Evolutionary conservation across 2,888 invertebrate genomes (phyloP), one percentile per base, ranked within the genome.

Genomic region (Entomobrya multifasciata): DNA sequence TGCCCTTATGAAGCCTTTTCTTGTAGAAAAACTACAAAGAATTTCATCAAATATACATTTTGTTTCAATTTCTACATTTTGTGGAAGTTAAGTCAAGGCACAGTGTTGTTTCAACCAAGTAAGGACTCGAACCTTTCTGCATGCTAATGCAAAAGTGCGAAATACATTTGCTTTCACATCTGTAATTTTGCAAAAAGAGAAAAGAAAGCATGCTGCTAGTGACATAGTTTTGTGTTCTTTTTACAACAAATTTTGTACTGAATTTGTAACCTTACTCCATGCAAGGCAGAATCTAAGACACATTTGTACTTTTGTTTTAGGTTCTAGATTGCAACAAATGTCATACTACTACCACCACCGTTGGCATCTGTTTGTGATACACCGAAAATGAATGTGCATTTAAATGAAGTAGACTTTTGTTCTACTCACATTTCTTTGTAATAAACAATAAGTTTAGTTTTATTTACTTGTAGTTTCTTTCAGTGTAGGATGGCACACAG

Each of bases 351-450:
- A 41, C n/a, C n/a, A n/a, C n/a, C n/a, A 8, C 36, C 36, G 5
- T 41, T 65, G 65, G 41, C 17, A 36, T 55, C 17, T 41, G 36
- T 8, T 17, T 41, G 30, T 47, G 47, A 70, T 15, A 47, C 67
- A 70, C 6, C 67, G 5, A 25, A 22, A 70, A 15, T 67, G 60
- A 44, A 70, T 47, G 67, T 70, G 67, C 47, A 70, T 70, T 25
- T 70, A 70, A 70, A 70, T 44, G 67, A 70, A 8, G 36, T 36
- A 36, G 8, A 36, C 5, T 36, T 36, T 36, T 36, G 36, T 4
- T 36, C 8, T 8, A 8, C 36, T 36, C 36, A 36, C 36, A 36
- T n/a, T n/a, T n/a, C 36, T 6, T 6, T 36, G 36, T 36, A 36
- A 36, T n/a, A n/a, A n/a, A n/a, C n/a, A n/a, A n/a, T n/a, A n/a